Base-by-base conservation (phyloP, 1,140 invertebrate genomes). In the Formica exsecta region DNA sequence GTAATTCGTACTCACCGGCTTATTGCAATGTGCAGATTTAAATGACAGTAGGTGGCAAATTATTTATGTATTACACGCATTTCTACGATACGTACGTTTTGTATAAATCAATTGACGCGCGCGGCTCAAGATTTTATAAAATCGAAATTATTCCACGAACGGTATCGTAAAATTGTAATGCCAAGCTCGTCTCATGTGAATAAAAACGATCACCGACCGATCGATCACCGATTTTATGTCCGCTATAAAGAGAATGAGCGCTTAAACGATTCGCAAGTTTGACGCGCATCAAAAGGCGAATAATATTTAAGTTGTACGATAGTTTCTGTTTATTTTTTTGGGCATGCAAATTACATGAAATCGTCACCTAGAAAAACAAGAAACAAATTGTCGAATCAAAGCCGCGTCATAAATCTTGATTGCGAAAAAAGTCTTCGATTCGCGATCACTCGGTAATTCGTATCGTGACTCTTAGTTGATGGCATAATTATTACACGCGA, bases 201-300 rank as follows among this genome's bases (percentile, higher is more conserved):
- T 89, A 86, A 89, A 89, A 89, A 89, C 71, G 85, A 51, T 19
- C 41, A 44, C 41, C 48, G 16, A 51, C 36, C 87, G 73, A 89
- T 89, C 54, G 84, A 86, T 89, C 84, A 89, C 13, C 65, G n/a
- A 89, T 89, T 89, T 89, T 89, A 89, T 86, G 77, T 61, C 71
- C 25, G 25, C 44, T 64, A 77, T 65, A 70, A 32, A 77, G 36
- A 44, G n/a, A 41, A 41, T 41, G 32, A 32, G 32, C 36, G 44
- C 22, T 57, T 16, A 38, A 75, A 64, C 71, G 51, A 54, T 54
- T 9, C 59, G 59, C 44, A 51, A 19, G 32, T 0, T 32, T 51
- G 73, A 38, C 22, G 1, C 38, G 68, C 51, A 54, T 86, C 80
- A 76, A 89, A 57, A 19, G 38, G 29, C 44, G 65, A 89, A 77